Base-by-base conservation (phyloP, 2,888 invertebrate genomes). In the Mystacides longicornis region DNA sequence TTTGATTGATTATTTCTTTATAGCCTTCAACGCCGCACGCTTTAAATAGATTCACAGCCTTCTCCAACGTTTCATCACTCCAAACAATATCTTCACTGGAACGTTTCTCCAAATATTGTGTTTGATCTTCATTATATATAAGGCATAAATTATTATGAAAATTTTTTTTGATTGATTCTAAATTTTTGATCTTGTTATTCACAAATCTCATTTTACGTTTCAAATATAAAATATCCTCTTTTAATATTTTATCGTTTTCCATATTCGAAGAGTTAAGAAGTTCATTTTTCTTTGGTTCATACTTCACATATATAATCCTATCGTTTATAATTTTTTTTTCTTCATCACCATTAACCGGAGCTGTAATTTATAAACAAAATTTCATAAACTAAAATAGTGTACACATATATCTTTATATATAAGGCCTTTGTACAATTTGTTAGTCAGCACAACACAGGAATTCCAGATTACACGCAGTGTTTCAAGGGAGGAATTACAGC, bases 21-120 rank as follows among this genome's bases (percentile, higher is more conserved):
- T 54, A 54, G 1, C 54, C 54, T 4, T 49, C 49, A 9, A 18
- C 18, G 4, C 54, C 54, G 20, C 54, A 54, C 18, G 33, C 20
- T 45, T 37, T 20, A 27, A 48, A 54, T 22, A 54, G 27, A 1
- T 45, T 37, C n/a, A 23, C 21, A 2, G 54, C 49, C 22, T 54
- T 54, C 2, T 50, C 45, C 21, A 54, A 11, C 3, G 54, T 54
- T 19, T 54, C 49, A 1, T 49, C 43, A 31, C 54, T 54, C 54
- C 54, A 54, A 1, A 9, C 19, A 11, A 54, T 23, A 9, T 43
- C 31, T 23, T 54, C 49, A 1, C 27, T 23, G 14, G 9, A 27
- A 21, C 22, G 11, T 20, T 18, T 27, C 14, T 42, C 49, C 42
- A 54, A 23, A 27, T 27, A 49, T 21, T 50, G 42, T n/a, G 50